A percentile compares a stretch with the other conserved stretches of the same genome.
These are phyloP conservation scores for Leptobrachium leishanense DNA, from an alignment of 2,113 vertebrate genomes.

Conservation along the genomic window DNA sequence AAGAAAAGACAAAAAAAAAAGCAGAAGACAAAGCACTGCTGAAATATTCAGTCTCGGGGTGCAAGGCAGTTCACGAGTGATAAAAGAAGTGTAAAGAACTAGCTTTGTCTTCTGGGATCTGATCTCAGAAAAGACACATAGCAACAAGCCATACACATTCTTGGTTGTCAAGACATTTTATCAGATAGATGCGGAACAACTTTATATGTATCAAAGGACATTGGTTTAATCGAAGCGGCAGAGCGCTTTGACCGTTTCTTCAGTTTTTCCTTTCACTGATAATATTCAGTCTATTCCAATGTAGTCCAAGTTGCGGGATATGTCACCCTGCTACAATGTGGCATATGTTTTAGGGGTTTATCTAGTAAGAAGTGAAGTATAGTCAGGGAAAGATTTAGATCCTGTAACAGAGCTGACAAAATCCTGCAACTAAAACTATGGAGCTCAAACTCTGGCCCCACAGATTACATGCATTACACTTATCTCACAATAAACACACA, in stretches of 20 bases:
- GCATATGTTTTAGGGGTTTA: too few species aligned
- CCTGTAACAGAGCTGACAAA: too few species aligned
- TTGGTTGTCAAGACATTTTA: conserved; percentile 32
- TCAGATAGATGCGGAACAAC: conserved; percentile 8
- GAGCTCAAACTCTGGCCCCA: too few species aligned
- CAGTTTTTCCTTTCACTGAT: too few species aligned
- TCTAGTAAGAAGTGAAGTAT: too few species aligned
- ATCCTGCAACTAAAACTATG: too few species aligned
- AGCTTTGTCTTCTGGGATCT: conserved; percentile 28
- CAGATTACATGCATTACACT: too few species aligned
- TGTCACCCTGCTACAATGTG: too few species aligned
- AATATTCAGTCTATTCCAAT: too few species aligned
- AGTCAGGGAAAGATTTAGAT: too few species aligned
- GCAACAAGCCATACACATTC: conserved; percentile 29
- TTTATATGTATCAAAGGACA: not conserved
- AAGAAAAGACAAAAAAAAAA: conserved; percentile 40
- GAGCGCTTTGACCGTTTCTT: not conserved
- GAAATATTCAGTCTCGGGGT: conserved; percentile 35
- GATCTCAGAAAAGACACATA: conserved; percentile 30
- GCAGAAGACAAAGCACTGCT: conserved; percentile 31
- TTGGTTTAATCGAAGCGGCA: not conserved
- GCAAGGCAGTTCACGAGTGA: conserved; percentile 38
- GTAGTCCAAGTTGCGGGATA: too few species aligned
- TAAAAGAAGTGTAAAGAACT: conserved; percentile 34
- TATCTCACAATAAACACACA: too few species aligned